Conservation (phyloP, 2,113 vertebrate species). For the Cephalopholis sonnerati region DNA sequence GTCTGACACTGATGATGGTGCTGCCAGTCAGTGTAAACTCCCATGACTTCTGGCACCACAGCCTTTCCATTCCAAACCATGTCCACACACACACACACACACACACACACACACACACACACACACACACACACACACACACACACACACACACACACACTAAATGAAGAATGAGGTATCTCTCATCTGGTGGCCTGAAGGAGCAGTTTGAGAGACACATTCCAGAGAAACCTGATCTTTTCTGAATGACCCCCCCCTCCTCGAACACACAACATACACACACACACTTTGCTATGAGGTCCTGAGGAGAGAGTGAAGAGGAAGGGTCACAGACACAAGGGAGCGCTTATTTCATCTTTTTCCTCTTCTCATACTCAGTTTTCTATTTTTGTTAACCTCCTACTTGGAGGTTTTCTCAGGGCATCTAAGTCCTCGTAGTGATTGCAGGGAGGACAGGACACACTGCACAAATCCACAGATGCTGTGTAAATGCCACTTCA, state of each 20-base stretch:
- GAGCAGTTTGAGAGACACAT: constrained; percentile 60
- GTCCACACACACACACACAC: constrained; percentile 38
- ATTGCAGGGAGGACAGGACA: neutral
- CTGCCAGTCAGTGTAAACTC: constrained; percentile 53
- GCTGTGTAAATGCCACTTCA: constrained; percentile 2
- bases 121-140: constrained; percentile 17
- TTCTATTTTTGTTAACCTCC: neutral
- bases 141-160: constrained; percentile 25
- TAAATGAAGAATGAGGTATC: constrained; percentile 68
- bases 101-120: constrained; percentile 38
- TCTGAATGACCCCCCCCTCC: constrained; percentile 8
- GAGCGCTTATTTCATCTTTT: neutral
- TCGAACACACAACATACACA: neutral
- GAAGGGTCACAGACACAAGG: neutral
- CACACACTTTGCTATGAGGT: constrained; percentile 17
- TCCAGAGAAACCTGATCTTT: constrained; percentile 68
- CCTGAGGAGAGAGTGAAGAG: constrained; percentile 36
- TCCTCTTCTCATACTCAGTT: neutral
- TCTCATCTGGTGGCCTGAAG: constrained; percentile 71
- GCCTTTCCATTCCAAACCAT: constrained; percentile 43
- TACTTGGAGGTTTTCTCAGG: constrained; percentile 1
- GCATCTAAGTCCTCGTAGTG: neutral
- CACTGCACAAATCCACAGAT: constrained; percentile 1
- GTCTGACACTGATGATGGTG: constrained; percentile 22
- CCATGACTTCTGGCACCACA: constrained; percentile 40